Conservation (phyloP, 2,113 vertebrate species). For the Tetrax tetrax region DNA sequence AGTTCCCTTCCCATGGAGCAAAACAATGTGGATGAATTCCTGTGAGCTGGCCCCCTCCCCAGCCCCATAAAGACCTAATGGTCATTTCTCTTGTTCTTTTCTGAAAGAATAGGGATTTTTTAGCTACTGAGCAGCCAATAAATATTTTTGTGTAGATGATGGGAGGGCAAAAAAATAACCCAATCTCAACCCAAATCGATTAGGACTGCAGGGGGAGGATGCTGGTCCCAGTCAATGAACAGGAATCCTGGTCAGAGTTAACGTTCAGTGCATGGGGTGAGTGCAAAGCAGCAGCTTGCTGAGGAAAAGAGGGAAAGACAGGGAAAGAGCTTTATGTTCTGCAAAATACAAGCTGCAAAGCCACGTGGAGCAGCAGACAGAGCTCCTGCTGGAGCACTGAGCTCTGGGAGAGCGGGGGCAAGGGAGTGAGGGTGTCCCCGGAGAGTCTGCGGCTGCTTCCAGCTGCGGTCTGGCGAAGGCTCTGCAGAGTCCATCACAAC, state of each 20-base stretch:
- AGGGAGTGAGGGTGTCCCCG: neutral
- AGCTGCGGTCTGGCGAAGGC: neutral
- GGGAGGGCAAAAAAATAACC: neutral
- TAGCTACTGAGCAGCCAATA: neutral
- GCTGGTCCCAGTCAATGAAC: neutral
- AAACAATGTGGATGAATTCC: slow-evolving; percentile 11
- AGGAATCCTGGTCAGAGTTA: neutral
- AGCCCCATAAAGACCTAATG: neutral
- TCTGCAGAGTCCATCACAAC: neutral
- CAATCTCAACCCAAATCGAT: neutral
- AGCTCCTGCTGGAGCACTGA: neutral
- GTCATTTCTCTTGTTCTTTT: neutral
- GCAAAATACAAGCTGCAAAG: neutral
- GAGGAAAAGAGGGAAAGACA: neutral
- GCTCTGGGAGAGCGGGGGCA: neutral
- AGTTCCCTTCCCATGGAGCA: neutral
- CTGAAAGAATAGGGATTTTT: neutral
- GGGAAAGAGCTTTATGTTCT: neutral
- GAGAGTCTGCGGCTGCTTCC: neutral
- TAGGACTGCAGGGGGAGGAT: neutral
- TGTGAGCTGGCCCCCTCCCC: neutral
- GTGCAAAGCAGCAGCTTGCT: neutral
- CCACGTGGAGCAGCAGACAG: neutral
- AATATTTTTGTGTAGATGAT: neutral
- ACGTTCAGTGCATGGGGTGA: neutral